Evolutionary conservation across 2,113 vertebrate species (phyloP), one percentile per base, ranked within the genome.

Genomic region (Forbesichthys agassizii): DNA sequence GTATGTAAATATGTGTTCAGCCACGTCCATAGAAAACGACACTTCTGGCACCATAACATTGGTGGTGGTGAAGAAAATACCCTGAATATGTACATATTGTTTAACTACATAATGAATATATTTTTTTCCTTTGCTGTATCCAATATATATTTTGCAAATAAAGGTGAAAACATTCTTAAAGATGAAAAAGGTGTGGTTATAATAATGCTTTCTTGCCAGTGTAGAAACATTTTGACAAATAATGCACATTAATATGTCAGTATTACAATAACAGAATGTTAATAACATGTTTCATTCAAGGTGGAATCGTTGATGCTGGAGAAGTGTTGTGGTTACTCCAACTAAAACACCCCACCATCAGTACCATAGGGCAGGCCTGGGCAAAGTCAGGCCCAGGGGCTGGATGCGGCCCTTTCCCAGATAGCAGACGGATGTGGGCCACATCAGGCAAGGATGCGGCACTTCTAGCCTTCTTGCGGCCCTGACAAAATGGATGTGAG

Each of bases 111-210:
- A 27, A 93, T 86, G 76, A 82, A 88, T 84, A 88, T 88, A 88
- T 88, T 83, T 76, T 86, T 67, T 90, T 94, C 94, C 94, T 93
- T 94, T 92, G 92, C 94, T 93, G 93, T 95, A 95, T 93, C 90
- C 90, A 92, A 95, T 93, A 93, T 93, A 93, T 93, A 96, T 96
- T 27, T 96, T 97, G 95, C 95, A 96, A 96, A 96, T 96, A 96
- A 97, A 97, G 93, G 79, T 84, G 89, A 88, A 90, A 90, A 90
- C 79, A 89, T 91, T 89, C 78, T 9, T 87, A 85, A 77, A n/a
- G 69, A 56, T 78, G 20, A 20, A 20, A 49, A 64, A 57, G 27
- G 67, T 79, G 53, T 33, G 61, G 6, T 48, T 58, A 12, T 58
- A 33, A 13, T 6, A 11, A 58, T 18, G 20, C 5, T 33, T 12